These are phyloP conservation scores for Synergus japonicus DNA, from an alignment of 2,888 invertebrate species.

Conservation along the genomic window DNA sequence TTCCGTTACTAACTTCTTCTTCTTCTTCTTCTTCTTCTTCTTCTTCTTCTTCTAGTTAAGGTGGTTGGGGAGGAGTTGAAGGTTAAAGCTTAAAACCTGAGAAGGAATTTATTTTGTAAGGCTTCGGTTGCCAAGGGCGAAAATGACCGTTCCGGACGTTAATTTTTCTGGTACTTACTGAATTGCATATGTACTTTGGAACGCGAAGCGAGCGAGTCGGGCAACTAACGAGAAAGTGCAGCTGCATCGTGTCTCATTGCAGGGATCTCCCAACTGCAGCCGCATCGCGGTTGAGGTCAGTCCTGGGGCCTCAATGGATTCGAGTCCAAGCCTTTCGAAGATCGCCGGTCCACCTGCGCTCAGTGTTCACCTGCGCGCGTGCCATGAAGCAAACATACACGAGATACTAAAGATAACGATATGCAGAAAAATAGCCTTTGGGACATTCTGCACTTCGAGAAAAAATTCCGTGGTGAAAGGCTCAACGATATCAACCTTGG, in stretches of 20 bases:
- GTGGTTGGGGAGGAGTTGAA: no score
- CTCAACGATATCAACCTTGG: constrained; percentile 45
- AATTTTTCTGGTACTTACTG: constrained; percentile 21
- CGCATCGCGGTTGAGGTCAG: constrained; percentile 64
- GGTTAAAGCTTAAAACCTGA: neutral
- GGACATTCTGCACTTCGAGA: neutral
- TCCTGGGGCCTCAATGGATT: constrained; percentile 48
- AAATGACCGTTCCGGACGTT: constrained; percentile 25
- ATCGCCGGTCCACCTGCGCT: constrained; percentile 73
- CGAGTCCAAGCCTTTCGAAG: constrained; percentile 55
- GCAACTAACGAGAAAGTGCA: constrained; percentile 63
- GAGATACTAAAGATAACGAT: constrained; percentile 47
- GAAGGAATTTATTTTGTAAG: neutral
- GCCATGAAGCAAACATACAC: constrained; percentile 50
- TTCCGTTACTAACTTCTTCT: no score
- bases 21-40: no score
- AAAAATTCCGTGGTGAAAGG: constrained; percentile 37
- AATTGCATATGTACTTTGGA: constrained; percentile 50
- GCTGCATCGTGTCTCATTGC: constrained; percentile 62
- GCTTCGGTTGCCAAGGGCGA: neutral
- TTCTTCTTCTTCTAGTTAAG: no score
- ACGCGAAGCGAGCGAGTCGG: constrained; percentile 52
- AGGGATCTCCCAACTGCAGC: constrained; percentile 55
- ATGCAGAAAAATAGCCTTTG: constrained; percentile 24
- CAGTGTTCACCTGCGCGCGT: constrained; percentile 73